These are phyloP conservation scores for Merops nubicus DNA, from an alignment of 2,113 vertebrate species.

Conservation along the genomic window DNA sequence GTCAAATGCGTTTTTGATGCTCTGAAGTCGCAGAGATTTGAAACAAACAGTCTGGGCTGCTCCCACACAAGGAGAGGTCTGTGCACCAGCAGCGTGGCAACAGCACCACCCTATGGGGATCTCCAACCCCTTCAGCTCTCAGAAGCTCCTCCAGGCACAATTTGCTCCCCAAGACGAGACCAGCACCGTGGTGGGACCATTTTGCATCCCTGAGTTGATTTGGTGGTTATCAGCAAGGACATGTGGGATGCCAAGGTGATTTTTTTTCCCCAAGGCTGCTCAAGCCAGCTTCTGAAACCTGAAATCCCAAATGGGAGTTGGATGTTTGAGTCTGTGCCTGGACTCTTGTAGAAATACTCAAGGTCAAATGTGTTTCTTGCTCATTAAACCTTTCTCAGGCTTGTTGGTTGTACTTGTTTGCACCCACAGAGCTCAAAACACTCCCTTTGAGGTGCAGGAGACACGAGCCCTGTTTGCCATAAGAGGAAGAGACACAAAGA, in stretches of 20 bases:
- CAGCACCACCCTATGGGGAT: constrained; percentile 47
- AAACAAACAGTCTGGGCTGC: constrained; percentile 43
- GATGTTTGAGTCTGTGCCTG: neutral
- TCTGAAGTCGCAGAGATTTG: constrained; percentile 33
- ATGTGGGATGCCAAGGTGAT: neutral
- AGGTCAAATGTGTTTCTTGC: neutral
- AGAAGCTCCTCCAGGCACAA: neutral
- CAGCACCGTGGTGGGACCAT: neutral
- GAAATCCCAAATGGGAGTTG: neutral
- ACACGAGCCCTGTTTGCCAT: neutral
- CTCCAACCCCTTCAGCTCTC: neutral
- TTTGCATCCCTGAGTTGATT: neutral
- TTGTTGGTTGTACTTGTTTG: fast-evolving
- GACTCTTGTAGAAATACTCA: neutral
- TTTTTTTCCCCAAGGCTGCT: neutral
- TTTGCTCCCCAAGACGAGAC: fast-evolving
- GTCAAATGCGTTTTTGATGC: constrained; percentile 44
- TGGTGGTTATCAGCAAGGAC: neutral
- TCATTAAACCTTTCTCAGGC: fast-evolving
- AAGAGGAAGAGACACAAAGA: neutral
- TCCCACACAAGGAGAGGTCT: neutral
- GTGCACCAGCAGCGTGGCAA: neutral
- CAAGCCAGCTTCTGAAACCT: fast-evolving
- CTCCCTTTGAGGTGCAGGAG: neutral
- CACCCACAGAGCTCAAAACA: neutral